Base-by-base conservation (phyloP, 2,113 vertebrate genomes). In the Hemiprocne comata region DNA sequence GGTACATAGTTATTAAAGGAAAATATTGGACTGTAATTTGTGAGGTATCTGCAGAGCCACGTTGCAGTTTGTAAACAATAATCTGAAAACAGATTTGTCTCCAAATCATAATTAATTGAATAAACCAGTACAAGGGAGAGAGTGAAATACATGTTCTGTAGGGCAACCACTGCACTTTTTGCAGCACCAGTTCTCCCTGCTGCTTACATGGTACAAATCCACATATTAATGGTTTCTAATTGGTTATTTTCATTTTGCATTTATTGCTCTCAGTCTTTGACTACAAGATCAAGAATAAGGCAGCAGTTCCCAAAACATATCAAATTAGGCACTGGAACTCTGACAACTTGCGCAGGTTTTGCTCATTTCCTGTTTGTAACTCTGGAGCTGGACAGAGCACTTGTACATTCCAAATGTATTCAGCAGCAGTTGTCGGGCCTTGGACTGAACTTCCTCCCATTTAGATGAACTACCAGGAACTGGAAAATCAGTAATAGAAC, bases 371-470 rank as follows among this genome's bases (percentile, higher is more conserved):
- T 97, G 98, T 93, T 98, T 97, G 97, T 98, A 98, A 29, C 98
- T 99, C 98, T 99, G 99, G 83, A 99, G 98, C 97, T 99, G 99
- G 69, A 99, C 97, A 10, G 99, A 99, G 94, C 99, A 99, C 83
- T 98, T 98, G 90, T 98, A 98, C 96, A 99, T 97, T 50, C 99
- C 98, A 42, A 99, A 99, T 0, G 99, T 99, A 97, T 97, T 98
- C 91, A 99, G 94, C 94, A 99, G 95, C 89, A 99, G 95, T 38
- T 99, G 98, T 26, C 98, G 98, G 21, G 98, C 99, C 97, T 98
- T 99, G 17, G 97, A 97, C 96, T 99, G 99, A 78, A 99, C 98
- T 4, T 99, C 99, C 70, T 99, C 99, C 99, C 99, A 99, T 81
- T 98, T 98, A 48, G 97, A 97, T 65, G 97, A 98, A 90, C 98